These are phyloP conservation scores for Phalacrocorax aristotelis DNA, from an alignment of 2,113 vertebrate genomes.

Conservation along the genomic window DNA sequence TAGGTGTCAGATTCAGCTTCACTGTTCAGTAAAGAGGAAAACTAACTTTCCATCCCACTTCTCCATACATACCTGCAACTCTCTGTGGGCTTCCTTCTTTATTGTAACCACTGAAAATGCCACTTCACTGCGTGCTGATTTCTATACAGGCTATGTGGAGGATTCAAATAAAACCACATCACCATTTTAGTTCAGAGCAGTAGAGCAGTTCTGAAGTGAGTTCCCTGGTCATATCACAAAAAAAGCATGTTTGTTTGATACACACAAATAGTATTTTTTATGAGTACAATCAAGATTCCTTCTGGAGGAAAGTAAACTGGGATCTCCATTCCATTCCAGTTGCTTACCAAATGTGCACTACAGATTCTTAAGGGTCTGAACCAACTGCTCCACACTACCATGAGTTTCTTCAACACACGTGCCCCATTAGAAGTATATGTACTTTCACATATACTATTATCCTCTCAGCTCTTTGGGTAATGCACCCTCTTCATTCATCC, in stretches of 20 bases:
- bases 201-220: background rate
- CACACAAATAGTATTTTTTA: background rate
- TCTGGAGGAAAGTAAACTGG: background rate
- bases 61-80: background rate
- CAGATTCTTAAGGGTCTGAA: background rate
- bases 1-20: background rate
- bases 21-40: background rate
- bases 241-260: background rate
- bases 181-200: background rate
- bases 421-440: background rate
- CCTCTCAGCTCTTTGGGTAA: background rate
- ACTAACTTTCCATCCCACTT: background rate
- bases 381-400: background rate
- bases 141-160: background rate
- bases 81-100: background rate
- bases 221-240: background rate
- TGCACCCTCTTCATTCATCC: background rate
- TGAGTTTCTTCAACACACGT: background rate
- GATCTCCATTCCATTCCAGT: too few species aligned
- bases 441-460: background rate
- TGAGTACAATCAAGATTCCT: rapidly evolving
- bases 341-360: too few species aligned
- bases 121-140: background rate
- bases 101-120: background rate
- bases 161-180: background rate